A percentile compares a stretch with the other conserved stretches of the same genome.
phyloP scores from a whole-genome alignment of 2,113 vertebrate species.

The Cyprinodon tularosa region DNA sequence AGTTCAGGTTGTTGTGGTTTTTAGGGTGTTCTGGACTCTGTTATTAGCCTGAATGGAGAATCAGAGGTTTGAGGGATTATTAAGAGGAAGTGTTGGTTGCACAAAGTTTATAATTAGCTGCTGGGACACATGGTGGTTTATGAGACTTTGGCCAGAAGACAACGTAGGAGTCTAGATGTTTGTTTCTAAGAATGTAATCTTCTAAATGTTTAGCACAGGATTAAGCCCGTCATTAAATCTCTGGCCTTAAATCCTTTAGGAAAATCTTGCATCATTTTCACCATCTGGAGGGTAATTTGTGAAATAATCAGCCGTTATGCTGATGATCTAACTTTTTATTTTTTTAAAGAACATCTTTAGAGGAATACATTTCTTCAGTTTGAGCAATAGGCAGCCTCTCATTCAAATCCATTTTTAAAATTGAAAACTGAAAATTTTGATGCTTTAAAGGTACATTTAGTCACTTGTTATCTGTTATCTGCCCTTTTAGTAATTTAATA shows the following conservation, averaged over 20 bases:
- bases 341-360: not conserved
- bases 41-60: constrained; percentile 7
- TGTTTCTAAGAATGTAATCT: not conserved
- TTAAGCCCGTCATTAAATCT: not conserved
- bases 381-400: not conserved
- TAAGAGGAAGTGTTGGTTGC: not conserved
- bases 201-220: no score
- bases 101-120: not conserved
- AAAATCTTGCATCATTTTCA: not conserved
- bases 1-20: constrained; percentile 22
- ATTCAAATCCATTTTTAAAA: not conserved
- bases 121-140: not conserved
- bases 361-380: not conserved
- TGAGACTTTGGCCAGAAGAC: not conserved
- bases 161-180: not conserved
- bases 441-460: no score
- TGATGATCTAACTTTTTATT: not conserved
- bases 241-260: not conserved
- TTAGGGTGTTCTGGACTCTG: not conserved
- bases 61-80: not conserved
- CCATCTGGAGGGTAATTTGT: no score
- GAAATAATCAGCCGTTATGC: no score
- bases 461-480: no score
- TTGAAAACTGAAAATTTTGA: not conserved
- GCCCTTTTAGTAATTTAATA: no score